Evolutionary conservation across 2,888 invertebrate genomes (phyloP), one percentile per base, ranked within the genome.

Genomic region (Endomychus coccineus): DNA sequence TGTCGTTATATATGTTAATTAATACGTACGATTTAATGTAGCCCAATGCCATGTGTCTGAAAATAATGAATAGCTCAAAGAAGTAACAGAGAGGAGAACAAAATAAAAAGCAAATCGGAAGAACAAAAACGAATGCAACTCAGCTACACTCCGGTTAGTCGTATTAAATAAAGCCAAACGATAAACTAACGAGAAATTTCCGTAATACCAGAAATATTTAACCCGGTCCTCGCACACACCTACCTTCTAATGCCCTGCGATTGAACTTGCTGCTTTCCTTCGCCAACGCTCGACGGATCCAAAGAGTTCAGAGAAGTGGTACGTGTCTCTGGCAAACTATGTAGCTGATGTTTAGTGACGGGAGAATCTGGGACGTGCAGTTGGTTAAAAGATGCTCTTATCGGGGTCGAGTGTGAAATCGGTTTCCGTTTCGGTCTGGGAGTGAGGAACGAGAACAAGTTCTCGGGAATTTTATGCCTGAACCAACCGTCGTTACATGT

Each of bases 371-470:
- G 59, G 34, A 54, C 34, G 52, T 56, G 58, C 39, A 32, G 21
- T 9, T 45, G 43, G 38, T 45, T 48, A 19, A 44, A 48, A 19
- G 48, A 44, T 27, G 48, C 47, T 30, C 46, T 42, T n/a, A 42
- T 49, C 5, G 57, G 56, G 2, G 57, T 56, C 16, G 56, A 57
- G 13, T 54, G 51, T 15, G 39, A 38, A 7, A 46, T 27, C 14
- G 42, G 39, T 36, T 56, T 55, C 10, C 76, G 56, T 54, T 71
- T 69, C 36, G 74, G 71, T 25, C 74, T 66, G 31, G 77, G 77
- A 39, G 77, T 77, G 44, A 76, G 59, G 52, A 76, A 76, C 41
- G 70, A 71, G 58, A 75, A 72, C 41, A 76, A 54, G 19, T 29
- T 38, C 21, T 38, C 38, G 4, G 38, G 38, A 15, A 38, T 27